Evolutionary conservation across 2,888 invertebrate genomes (phyloP), one percentile per base, ranked within the genome.

Genomic region (Spodoptera exigua): DNA sequence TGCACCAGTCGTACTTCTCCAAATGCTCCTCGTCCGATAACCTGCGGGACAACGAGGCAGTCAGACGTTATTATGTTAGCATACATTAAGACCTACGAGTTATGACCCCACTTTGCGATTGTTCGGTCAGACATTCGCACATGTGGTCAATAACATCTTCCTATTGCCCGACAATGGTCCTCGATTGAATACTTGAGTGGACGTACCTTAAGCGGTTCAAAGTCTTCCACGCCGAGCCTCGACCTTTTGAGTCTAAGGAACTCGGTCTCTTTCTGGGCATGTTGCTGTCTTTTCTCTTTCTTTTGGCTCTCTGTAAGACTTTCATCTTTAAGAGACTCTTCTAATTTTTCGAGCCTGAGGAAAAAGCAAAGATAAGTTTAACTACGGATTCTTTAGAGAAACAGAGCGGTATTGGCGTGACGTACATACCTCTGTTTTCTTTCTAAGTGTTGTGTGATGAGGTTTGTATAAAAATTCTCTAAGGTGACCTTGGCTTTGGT

Each of bases 381-480:
- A 40, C 10, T n/a, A 2, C 14, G n/a, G 2, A 51, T 10, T 16
- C 3, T 16, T 11, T 12, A n/a, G 4, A 3, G 9, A 2, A 0
- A 21, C 16, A 46, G 10, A 11, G 9, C 0, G 35, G 0, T 18
- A 21, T 59, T 13, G 16, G 32, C 13, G 1, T 17, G 0, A 0
- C 43, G 11, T 16, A 11, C 85, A 86, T 90, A 97, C 97, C 97
- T 97, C 92, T 98, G 98, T 93, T 99, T 99, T 83, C 99, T 96
- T 95, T 99, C 99, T 84, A 98, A 97, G 93, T 99, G 98, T 93
- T 99, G 99, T 81, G 98, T 97, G 89, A 99, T 97, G 87, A 99
- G 96, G 95, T 99, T 99, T 92, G 98, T 98, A 94, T 99, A 99
- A 95, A 99, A 99, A 94, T 99, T 99, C 95, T 99, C 99, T 88